These are phyloP conservation scores for Crocallis elinguaria DNA, from an alignment of 2,888 invertebrate genomes.

Conservation along the genomic window DNA sequence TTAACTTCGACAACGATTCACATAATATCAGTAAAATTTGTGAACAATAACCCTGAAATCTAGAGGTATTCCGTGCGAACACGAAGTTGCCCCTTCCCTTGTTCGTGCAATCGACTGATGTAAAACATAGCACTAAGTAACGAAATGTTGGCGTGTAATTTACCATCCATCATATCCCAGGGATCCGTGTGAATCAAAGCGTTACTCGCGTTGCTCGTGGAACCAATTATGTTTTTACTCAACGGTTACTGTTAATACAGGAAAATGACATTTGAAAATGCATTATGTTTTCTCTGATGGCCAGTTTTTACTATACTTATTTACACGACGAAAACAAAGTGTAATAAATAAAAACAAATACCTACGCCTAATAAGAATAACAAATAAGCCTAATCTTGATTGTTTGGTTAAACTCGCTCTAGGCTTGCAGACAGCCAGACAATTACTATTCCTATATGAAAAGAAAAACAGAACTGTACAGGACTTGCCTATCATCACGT, in stretches of 20 bases:
- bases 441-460: too few relatives aligned
- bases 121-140: constrained; percentile 43
- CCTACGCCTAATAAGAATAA: too few relatives aligned
- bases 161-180: constrained; percentile 44
- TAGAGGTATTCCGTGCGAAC: constrained; percentile 31
- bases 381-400: too few relatives aligned
- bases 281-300: not conserved
- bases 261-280: constrained; percentile 1
- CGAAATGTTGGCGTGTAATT: constrained; percentile 54
- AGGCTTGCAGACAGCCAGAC: too few relatives aligned
- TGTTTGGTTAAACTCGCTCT: too few relatives aligned
- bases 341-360: too few relatives aligned
- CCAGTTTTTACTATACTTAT: not conserved
- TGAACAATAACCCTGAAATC: constrained; percentile 26
- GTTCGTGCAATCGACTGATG: constrained; percentile 34
- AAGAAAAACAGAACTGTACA: too few relatives aligned
- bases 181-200: constrained; percentile 43
- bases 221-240: constrained; percentile 10
- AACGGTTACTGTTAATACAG: constrained; percentile 1
- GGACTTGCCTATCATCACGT: too few relatives aligned
- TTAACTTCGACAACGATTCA: too few relatives aligned
- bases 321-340: not conserved
- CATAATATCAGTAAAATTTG: not conserved
- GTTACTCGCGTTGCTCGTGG: constrained; percentile 18
- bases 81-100: constrained; percentile 33